Base-by-base conservation (phyloP, 2,888 invertebrate species). In the Dynastes grantii region DNA sequence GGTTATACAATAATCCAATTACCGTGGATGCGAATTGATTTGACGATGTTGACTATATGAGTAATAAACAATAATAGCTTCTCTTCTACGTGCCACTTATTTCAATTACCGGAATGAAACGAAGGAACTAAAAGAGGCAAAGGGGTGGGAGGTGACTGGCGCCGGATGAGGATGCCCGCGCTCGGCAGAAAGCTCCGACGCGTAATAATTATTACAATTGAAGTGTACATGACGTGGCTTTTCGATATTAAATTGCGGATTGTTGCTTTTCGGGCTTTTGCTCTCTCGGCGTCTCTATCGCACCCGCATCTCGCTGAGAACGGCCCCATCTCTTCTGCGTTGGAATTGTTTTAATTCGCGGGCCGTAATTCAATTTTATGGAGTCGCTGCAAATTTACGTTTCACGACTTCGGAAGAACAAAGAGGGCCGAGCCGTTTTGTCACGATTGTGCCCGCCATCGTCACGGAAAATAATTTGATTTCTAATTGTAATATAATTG, bases 161-260 rank as follows among this genome's bases (percentile, higher is more conserved):
- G 80, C 80, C 78, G 75, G 78, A 70, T 76, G 76, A 80, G 78
- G 68, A 78, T 80, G 73, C 79, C 79, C 80, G 71, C 76, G 55
- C 9, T 45, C 61, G 45, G 37, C 61, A 61, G 61, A 78, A 81
- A 61, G 58, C 73, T 75, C 61, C 61, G 61, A 61, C 61, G 58
- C 73, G 45, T 45, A 75, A 75, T 82, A 84, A 84, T 84, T 84
- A 84, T 84, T 81, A 84, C 83, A 83, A 83, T 83, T 84, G 83
- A 84, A 84, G 83, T 82, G 82, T 83, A 82, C 84, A 83, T 83
- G 84, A 83, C 82, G 83, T 81, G 82, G 82, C 84, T 84, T 84
- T 84, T 83, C 81, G 81, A 83, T 83, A 84, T 84, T 84, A 84
- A 84, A 84, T 84, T 84, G 81, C 76, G 80, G 81, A 84, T 84